phyloP scores from a whole-genome alignment of 2,113 vertebrate species.

The Ceyx margarethae region DNA sequence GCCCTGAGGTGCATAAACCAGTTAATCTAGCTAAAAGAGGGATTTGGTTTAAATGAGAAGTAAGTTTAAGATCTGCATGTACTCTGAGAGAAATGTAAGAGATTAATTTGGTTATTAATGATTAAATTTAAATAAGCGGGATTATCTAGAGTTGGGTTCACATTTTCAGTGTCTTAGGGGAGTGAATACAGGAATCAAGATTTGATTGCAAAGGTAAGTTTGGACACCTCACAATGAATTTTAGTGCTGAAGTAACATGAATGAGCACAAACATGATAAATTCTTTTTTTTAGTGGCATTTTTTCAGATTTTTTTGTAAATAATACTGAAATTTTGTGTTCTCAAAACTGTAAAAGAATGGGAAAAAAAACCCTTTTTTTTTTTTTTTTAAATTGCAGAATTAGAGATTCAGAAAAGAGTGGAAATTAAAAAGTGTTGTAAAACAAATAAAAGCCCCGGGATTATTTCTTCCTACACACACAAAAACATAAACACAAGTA shows the following conservation, averaged over 20 bases:
- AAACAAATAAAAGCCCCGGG: neutral
- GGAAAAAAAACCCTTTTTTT: neutral
- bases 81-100: neutral
- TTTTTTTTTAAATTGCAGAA: neutral
- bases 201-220: neutral
- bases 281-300: neutral
- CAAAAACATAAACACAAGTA: neutral
- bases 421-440: neutral
- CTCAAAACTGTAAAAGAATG: neutral
- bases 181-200: neutral
- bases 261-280: neutral
- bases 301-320: neutral
- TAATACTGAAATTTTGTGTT: neutral
- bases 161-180: neutral
- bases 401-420: neutral
- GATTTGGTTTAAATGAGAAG: neutral
- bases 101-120: neutral
- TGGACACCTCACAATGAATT: neutral
- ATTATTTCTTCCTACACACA: neutral
- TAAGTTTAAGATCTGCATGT: neutral
- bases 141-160: neutral
- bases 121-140: neutral
- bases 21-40: neutral
- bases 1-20: neutral
- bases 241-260: neutral